Evolutionary conservation across 2,888 invertebrate species (phyloP).

Genomic region (Ormyrus labotus): DNA sequence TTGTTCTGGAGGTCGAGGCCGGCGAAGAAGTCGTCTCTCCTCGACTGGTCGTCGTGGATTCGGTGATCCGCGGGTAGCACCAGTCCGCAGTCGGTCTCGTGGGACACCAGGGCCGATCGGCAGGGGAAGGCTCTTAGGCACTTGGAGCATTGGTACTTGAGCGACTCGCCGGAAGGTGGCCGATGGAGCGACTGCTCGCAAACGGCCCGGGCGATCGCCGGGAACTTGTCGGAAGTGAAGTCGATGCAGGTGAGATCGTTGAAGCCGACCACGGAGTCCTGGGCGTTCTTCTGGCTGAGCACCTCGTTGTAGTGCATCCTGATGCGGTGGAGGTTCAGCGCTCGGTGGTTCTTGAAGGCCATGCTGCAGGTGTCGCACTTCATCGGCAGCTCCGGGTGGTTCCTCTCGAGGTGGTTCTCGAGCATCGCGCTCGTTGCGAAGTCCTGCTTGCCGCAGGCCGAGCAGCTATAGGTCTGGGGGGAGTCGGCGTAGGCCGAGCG

Average conservation of each 20-base stretch:
- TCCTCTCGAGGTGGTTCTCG: constrained; percentile 81
- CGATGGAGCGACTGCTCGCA: constrained; percentile 84
- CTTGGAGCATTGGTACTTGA: constrained; percentile 83
- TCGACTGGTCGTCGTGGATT: constrained; percentile 79
- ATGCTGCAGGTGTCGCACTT: constrained; percentile 86
- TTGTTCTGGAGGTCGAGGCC: constrained; percentile 87
- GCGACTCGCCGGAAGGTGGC: constrained; percentile 77
- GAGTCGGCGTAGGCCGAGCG: constrained; percentile 37
- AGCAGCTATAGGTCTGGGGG: constrained; percentile 74
- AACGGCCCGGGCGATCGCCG: constrained; percentile 85
- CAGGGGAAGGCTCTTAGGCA: constrained; percentile 86
- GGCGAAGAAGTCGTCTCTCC: constrained; percentile 88
- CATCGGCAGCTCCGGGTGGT: constrained; percentile 79
- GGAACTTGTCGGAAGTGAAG: constrained; percentile 87
- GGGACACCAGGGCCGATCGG: constrained; percentile 82
- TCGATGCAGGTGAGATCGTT: constrained; percentile 87
- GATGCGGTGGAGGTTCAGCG: constrained; percentile 83
- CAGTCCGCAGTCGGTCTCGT: constrained; percentile 79
- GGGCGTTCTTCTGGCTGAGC: constrained; percentile 61
- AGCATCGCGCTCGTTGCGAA: constrained; percentile 80
- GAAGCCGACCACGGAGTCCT: constrained; percentile 81
- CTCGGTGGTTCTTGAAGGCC: constrained; percentile 84
- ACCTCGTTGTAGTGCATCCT: constrained; percentile 77
- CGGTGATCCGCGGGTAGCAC: constrained; percentile 51
- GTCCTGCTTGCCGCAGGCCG: constrained; percentile 81